Conservation (phyloP, 2,888 invertebrate species). For the Adelphocoris suturalis region DNA sequence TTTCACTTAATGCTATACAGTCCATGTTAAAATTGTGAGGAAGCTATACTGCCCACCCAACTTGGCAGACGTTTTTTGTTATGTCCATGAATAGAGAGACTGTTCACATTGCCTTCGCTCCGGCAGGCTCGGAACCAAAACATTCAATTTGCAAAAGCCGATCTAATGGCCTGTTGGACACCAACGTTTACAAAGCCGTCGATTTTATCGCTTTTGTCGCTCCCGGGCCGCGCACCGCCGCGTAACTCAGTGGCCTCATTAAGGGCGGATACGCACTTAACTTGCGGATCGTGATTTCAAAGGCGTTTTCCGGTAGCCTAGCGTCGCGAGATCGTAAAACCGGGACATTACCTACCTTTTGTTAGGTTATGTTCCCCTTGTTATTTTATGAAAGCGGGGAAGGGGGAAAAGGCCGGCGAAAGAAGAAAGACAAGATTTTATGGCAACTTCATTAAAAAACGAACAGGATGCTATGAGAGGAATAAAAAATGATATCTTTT, state of each 20-base stretch:
- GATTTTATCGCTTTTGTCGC: too few species aligned
- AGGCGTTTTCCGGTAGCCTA: not conserved
- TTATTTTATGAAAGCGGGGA: not conserved
- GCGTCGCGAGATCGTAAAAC: not conserved
- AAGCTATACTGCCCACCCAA: too few species aligned
- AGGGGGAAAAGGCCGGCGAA: not conserved
- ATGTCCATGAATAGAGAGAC: too few species aligned
- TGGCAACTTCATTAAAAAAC: not conserved
- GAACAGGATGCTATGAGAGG: not conserved
- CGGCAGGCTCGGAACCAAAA: too few species aligned
- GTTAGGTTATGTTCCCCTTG: not conserved
- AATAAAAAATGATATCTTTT: not conserved
- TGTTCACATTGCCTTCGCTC: too few species aligned
- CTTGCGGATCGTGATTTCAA: not conserved
- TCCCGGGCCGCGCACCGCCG: not conserved
- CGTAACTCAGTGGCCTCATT: slow-evolving; percentile 13
- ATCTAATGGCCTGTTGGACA: too few species aligned
- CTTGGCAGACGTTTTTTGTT: too few species aligned
- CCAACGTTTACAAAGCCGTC: too few species aligned
- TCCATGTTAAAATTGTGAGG: too few species aligned
- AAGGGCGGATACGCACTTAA: not conserved
- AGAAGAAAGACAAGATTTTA: not conserved
- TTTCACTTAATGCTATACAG: too few species aligned
- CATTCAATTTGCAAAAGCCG: too few species aligned
- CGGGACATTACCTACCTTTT: not conserved